Base-by-base conservation (phyloP, 92 coral and sea anemone genomes). In the Paramuricea clavata region DNA sequence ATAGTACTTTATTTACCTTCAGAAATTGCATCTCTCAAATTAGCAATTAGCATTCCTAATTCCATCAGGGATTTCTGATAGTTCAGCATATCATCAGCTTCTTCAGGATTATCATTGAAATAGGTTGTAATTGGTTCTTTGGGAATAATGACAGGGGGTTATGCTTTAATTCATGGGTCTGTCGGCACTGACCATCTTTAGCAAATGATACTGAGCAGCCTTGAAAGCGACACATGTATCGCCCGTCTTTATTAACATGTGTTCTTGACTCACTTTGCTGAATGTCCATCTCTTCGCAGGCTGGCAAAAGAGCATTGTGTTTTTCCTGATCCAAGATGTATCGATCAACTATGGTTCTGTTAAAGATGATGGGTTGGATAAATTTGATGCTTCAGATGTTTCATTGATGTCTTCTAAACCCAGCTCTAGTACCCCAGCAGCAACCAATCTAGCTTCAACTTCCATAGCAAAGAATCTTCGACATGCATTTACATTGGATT, bases 401-500 rank as follows among this genome's bases (percentile, higher is more conserved):
- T 68, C 88, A 76, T 90, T 86, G 60, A 81, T 27, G 34, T 57
- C 59, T 12, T 27, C 78, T 81, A 85, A 87, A 13, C 92, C 89
- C 70, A 93, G 94, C 49, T 88, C 69, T 50, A 85, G 67, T 28
- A 91, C 41, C 61, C 93, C 94, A 78, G 91, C 96, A 86, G 96
- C 89, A 80, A 86, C 62, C 5, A 93, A 76, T 28, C 87, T 77
- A 5, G 91, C 49, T 43, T 91, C 92, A 12, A 93, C 90, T 43
- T 93, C 95, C 47, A 91, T 43, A 64, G 78, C 76, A 47, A 93
- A 88, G 50, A 93, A 93, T 61, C 96, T 86, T 10, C 91, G 83
- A 57, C 96, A 93, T 22, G 96, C 83, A 88, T 91, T 93, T 17
- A 89, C 96, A 39, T 93, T 92, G 0, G 89, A 69, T 1, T 87